phyloP scores from a whole-genome alignment of 2,797 vertebrate genomes.

The Chromis chromis region DNA sequence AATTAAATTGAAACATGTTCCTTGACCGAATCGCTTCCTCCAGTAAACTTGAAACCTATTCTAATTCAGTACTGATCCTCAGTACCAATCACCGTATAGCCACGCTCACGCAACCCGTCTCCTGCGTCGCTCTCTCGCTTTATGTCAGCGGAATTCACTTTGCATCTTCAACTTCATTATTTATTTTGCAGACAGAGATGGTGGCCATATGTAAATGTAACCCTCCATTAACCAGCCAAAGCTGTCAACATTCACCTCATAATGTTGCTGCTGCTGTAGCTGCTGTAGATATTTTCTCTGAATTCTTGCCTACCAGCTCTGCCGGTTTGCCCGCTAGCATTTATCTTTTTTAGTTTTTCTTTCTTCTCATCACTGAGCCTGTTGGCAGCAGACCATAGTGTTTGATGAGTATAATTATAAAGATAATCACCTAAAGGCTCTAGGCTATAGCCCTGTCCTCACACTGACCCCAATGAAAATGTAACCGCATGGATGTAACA shows the following conservation, averaged over 20 bases:
- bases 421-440: conserved; percentile 26
- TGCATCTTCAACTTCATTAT: conserved; percentile 52
- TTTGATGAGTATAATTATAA: conserved; percentile 18
- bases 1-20: background rate
- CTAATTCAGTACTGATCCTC: background rate
- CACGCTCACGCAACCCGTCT: background rate
- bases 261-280: conserved; percentile 13
- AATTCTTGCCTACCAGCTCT: conserved; percentile 21
- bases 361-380: background rate
- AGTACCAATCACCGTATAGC: background rate
- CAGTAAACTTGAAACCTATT: conserved; percentile 5
- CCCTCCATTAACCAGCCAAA: conserved; percentile 57
- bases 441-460: conserved; percentile 10
- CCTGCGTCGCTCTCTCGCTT: conserved; percentile 12
- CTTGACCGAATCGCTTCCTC: background rate
- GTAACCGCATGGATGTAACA: conserved; percentile 11
- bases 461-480: conserved; percentile 26
- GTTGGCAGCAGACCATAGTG: conserved; percentile 6
- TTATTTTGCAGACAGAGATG: conserved; percentile 54
- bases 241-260: conserved; percentile 20
- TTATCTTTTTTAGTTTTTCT: conserved; percentile 27
- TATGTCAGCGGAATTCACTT: conserved; percentile 34
- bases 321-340: conserved; percentile 22
- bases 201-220: conserved; percentile 72
- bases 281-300: conserved; percentile 40